Conservation (phyloP, 2,113 vertebrate species). For the Ammospiza caudacuta region DNA sequence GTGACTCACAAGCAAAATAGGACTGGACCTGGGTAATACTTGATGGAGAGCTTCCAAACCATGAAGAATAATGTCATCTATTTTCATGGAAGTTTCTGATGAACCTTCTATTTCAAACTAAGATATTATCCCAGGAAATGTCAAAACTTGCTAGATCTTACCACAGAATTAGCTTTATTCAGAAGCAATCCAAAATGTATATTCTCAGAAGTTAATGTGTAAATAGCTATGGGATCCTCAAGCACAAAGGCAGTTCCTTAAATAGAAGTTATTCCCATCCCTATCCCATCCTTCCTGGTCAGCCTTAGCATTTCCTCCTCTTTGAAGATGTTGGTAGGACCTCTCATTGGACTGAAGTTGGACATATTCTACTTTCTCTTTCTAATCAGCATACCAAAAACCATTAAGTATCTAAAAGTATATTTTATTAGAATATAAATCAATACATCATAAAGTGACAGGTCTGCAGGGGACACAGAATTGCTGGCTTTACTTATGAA, state of each 20-base stretch:
- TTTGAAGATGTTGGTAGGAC: neutral
- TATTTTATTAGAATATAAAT: neutral
- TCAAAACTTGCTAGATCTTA: neutral
- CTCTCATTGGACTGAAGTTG: neutral
- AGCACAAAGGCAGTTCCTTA: neutral
- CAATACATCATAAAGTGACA: neutral
- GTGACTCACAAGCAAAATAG: neutral
- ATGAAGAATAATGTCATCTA: neutral
- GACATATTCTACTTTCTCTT: neutral
- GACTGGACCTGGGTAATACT: neutral
- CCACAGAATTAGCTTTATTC: neutral
- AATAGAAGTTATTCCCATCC: neutral
- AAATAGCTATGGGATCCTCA: neutral
- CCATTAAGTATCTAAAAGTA: neutral
- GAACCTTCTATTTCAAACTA: neutral
- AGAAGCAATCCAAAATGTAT: neutral
- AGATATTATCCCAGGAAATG: neutral
- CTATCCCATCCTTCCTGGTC: neutral
- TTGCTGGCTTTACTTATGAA: neutral
- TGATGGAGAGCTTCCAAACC: neutral
- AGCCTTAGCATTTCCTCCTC: neutral
- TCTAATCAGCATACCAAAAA: neutral
- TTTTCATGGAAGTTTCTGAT: neutral
- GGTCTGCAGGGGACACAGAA: neutral
- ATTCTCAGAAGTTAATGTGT: neutral